A percentile compares a stretch with the other conserved stretches of the same genome.
Evolutionary conservation across 1,140 invertebrate genomes (phyloP).

Genomic region (Nebria ingens): DNA sequence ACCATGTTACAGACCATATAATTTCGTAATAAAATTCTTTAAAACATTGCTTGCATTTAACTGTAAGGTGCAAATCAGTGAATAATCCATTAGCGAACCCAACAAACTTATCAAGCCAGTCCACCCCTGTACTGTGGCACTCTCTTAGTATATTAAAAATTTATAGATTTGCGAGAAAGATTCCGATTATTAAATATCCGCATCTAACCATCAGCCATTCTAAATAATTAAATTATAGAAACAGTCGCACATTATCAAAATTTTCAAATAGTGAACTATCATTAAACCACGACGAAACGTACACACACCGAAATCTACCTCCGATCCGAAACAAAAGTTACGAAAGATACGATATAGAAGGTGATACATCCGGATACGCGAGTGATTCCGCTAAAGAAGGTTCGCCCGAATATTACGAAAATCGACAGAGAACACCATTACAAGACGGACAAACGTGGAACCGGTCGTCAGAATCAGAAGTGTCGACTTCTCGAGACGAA

Average conservation of each 20-base stretch:
- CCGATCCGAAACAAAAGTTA: conserved; percentile 30
- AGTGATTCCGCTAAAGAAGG: conserved; percentile 50
- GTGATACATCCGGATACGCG: conserved; percentile 60
- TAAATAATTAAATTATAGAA: too few species aligned
- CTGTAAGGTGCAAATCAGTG: too few species aligned
- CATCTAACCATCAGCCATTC: too few species aligned
- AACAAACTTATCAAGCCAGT: too few species aligned
- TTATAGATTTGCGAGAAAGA: too few species aligned
- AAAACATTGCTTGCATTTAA: too few species aligned
- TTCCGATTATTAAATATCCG: too few species aligned
- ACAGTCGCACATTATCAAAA: not conserved
- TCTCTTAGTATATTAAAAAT: too few species aligned
- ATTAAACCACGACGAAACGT: not conserved
- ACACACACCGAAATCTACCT: not conserved
- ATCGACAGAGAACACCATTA: conserved; percentile 3
- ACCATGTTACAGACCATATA: too few species aligned
- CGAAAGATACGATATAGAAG: conserved; percentile 43
- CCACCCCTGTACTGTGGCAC: too few species aligned
- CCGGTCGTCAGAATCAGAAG: conserved; percentile 17
- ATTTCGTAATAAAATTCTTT: too few species aligned
- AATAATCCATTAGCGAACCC: too few species aligned
- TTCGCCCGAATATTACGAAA: conserved; percentile 24
- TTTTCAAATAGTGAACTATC: not conserved
- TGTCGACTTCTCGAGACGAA: conserved; percentile 44
- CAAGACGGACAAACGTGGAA: not conserved